Evolutionary conservation across 1,140 invertebrate genomes (phyloP).

Genomic region (Brachionus rotundiformis): DNA sequence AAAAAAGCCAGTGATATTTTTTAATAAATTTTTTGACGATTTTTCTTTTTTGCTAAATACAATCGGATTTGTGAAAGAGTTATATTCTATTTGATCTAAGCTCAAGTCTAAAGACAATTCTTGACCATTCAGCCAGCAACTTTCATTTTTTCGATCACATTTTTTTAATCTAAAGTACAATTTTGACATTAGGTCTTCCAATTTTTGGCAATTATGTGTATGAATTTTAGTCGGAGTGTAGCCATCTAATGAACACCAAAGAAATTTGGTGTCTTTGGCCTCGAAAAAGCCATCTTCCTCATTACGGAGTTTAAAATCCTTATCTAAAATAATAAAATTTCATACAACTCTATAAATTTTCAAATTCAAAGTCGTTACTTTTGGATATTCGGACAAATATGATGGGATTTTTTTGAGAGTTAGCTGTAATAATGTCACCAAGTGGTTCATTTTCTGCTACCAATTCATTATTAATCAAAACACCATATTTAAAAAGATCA

Average conservation of each 20-base stretch:
- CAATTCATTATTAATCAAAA: neutral
- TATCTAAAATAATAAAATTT: neutral
- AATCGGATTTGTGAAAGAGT: neutral
- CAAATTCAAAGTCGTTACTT: neutral
- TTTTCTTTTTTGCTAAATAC: neutral
- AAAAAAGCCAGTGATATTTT: neutral
- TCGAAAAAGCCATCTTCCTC: neutral
- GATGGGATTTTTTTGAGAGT: neutral
- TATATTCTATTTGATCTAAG: neutral
- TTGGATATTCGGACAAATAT: neutral
- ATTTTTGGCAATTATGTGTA: neutral
- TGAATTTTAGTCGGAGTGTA: neutral
- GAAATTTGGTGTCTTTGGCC: neutral
- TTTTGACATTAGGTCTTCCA: neutral
- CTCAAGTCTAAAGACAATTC: neutral
- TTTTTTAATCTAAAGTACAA: neutral
- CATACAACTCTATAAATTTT: neutral
- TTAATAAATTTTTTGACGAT: neutral
- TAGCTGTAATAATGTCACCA: neutral
- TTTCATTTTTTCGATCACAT: neutral
- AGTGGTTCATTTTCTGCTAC: neutral
- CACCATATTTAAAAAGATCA: neutral
- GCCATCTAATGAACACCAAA: conserved; percentile 6
- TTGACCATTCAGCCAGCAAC: neutral
- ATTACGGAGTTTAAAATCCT: neutral